Evolutionary conservation across 2,797 vertebrate species (phyloP).

Genomic region (Intellagama lesueurii): DNA sequence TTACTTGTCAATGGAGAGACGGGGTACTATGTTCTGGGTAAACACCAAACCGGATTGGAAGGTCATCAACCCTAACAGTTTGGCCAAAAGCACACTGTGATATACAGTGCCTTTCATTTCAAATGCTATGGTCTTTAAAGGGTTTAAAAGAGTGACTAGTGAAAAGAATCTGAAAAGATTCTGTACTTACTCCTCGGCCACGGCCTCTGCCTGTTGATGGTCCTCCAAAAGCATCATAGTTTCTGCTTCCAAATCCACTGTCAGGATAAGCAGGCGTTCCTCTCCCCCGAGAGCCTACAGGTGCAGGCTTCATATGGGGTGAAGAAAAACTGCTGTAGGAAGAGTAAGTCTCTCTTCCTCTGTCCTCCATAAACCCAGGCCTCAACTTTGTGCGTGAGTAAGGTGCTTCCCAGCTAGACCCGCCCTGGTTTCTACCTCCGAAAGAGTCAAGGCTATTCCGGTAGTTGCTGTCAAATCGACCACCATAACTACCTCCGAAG

Average conservation of each 20-base stretch:
- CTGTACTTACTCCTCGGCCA: conserved; percentile 90
- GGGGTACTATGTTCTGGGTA: conserved; percentile 72
- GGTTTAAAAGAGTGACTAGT: conserved; percentile 87
- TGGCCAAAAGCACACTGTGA: conserved; percentile 77
- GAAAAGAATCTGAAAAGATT: conserved; percentile 89
- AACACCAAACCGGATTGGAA: conserved; percentile 74
- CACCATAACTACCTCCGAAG: conserved; percentile 88
- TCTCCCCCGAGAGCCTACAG: conserved; percentile 90
- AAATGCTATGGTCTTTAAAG: conserved; percentile 86
- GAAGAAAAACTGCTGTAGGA: conserved; percentile 89
- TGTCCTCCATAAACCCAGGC: conserved; percentile 90
- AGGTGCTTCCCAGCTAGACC: conserved; percentile 86
- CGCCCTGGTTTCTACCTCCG: conserved; percentile 86
- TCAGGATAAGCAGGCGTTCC: conserved; percentile 88
- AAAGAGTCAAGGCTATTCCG: conserved; percentile 87
- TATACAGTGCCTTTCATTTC: conserved; percentile 77
- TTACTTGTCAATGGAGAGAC: conserved; percentile 75
- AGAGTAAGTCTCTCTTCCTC: conserved; percentile 88
- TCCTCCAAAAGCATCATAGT: conserved; percentile 89
- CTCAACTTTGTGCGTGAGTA: conserved; percentile 86
- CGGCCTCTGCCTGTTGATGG: conserved; percentile 87
- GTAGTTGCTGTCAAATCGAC: conserved; percentile 85
- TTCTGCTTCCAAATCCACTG: conserved; percentile 87
- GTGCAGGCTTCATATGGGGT: conserved; percentile 86
- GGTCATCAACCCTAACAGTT: conserved; percentile 71